Conservation (phyloP, 2,888 invertebrate species). For the Heteromurus nitidus region DNA sequence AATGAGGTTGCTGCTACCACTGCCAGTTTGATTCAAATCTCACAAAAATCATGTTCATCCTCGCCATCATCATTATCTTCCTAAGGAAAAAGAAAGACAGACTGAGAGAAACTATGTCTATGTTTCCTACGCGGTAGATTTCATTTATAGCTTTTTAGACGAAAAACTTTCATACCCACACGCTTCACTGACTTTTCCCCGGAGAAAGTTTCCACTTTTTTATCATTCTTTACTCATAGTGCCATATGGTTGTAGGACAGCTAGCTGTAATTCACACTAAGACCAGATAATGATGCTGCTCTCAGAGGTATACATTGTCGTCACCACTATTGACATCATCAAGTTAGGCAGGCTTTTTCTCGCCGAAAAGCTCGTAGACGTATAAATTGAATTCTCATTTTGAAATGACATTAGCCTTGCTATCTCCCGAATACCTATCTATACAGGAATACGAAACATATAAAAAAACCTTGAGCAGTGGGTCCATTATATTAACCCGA, state of each 20-base stretch:
- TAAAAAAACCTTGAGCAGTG: no score
- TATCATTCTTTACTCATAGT: neutral
- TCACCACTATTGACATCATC: neutral
- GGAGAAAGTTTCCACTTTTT: neutral
- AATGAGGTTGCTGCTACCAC: constrained; percentile 48
- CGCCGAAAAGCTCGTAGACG: neutral
- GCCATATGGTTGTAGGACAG: neutral
- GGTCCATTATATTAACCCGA: no score
- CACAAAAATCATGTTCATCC: neutral
- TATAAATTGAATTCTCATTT: constrained; percentile 3
- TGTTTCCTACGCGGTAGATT: neutral
- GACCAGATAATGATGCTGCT: neutral
- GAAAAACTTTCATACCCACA: neutral
- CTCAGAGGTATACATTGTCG: neutral
- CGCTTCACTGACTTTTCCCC: neutral
- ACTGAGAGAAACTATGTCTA: neutral
- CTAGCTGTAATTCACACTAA: neutral
- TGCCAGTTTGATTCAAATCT: constrained; percentile 50
- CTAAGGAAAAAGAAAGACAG: neutral
- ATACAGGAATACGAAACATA: no score
- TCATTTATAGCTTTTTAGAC: constrained; percentile 2
- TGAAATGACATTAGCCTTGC: neutral
- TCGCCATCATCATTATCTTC: constrained; percentile 17
- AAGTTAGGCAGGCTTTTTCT: neutral
- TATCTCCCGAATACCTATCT: no score